A percentile compares a stretch with the other conserved stretches of the same genome.
These are phyloP conservation scores for Tinea trinotella DNA, from an alignment of 2,888 invertebrate species.

Conservation along the genomic window DNA sequence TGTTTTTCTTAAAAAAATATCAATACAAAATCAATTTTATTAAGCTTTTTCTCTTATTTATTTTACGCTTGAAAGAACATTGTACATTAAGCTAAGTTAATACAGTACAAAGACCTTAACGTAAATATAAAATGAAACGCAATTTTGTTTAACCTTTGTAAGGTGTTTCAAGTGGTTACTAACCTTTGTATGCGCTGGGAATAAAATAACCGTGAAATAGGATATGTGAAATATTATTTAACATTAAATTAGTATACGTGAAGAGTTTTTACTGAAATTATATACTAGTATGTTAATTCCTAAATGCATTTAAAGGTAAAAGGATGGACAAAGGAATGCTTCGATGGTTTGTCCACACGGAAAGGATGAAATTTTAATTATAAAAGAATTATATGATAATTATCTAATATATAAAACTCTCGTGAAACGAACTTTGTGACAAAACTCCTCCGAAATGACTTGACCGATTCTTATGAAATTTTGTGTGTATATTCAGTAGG, in stretches of 20 bases:
- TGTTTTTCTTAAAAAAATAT: neutral
- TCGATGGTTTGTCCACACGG: too few species aligned
- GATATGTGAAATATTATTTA: neutral
- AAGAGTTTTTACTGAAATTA: neutral
- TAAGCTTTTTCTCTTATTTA: neutral
- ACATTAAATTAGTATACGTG: neutral
- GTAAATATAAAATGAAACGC: conserved; percentile 14
- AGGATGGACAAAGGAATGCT: too few species aligned
- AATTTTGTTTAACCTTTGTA: conserved; percentile 18
- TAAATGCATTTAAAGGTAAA: too few species aligned
- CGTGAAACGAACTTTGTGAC: too few species aligned
- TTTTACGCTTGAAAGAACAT: neutral
- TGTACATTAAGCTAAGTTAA: neutral
- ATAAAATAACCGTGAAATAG: conserved; percentile 15
- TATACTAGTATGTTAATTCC: too few species aligned
- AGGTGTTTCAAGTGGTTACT: conserved; percentile 18
- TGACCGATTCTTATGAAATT: too few species aligned
- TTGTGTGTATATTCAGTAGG: too few species aligned
- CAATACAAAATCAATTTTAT: neutral
- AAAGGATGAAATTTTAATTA: too few species aligned
- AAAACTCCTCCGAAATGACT: too few species aligned
- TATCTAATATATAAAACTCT: too few species aligned
- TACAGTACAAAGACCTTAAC: conserved; percentile 14
- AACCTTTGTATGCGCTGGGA: conserved; percentile 16
- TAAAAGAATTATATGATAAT: too few species aligned